Percentiles rank a stretch among this genome's conserved stretches.
Evolutionary conservation across 2,888 invertebrate genomes (phyloP).

Genomic region (Napeogenes inachia): DNA sequence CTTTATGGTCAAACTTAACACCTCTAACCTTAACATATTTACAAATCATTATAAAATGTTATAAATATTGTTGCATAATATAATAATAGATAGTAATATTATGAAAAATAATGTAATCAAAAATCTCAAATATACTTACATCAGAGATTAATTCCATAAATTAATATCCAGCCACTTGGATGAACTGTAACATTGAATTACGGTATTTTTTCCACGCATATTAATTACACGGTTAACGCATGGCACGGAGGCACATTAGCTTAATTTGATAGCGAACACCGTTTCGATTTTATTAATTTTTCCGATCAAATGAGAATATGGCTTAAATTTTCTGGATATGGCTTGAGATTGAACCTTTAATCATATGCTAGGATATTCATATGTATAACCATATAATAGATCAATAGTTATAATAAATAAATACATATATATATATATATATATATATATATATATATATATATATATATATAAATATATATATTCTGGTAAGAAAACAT

Average conservation of each 20-base stretch:
- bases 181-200: conserved; percentile 36
- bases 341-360: neutral
- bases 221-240: conserved; percentile 59
- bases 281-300: conserved; percentile 66
- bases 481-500: too few relatives aligned
- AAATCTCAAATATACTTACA: neutral
- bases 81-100: too few relatives aligned
- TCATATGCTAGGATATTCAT: too few relatives aligned
- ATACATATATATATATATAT: too few relatives aligned
- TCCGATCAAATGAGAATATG: conserved; percentile 34
- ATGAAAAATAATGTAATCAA: neutral
- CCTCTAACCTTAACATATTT: too few relatives aligned
- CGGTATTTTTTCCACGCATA: conserved; percentile 54
- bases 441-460: too few relatives aligned
- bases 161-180: conserved; percentile 26
- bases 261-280: conserved; percentile 58
- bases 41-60: too few relatives aligned
- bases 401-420: too few relatives aligned
- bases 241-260: conserved; percentile 58
- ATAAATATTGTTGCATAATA: too few relatives aligned
- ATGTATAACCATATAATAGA: too few relatives aligned
- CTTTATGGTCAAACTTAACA: neutral
- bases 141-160: conserved; percentile 28
- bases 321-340: conserved; percentile 33
- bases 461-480: too few relatives aligned